Evolutionary conservation across 2,888 invertebrate genomes (phyloP).

Genomic region (Aporophyla lueneburgensis): DNA sequence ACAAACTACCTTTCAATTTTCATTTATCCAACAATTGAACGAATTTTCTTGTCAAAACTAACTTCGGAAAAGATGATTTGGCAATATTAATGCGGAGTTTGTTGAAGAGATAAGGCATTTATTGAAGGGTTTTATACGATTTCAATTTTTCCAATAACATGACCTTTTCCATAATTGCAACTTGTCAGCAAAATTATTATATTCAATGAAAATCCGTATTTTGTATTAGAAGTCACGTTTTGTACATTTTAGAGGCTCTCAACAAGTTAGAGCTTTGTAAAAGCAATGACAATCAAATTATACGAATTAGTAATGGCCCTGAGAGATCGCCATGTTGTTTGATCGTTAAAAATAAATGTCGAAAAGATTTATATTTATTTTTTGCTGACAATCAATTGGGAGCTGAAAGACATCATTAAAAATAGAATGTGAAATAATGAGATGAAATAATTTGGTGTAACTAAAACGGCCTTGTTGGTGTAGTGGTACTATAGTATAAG

Average conservation of each 20-base stretch:
- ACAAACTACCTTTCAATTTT: not conserved
- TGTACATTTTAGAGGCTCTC: constrained; percentile 21
- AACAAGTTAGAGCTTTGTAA: not conserved
- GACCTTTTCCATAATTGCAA: no score
- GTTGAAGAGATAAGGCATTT: not conserved
- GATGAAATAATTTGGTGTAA: not conserved
- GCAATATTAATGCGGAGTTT: not conserved
- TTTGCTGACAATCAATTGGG: not conserved
- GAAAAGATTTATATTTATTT: not conserved
- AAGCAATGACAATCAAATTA: constrained; percentile 32
- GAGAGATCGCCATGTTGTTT: constrained; percentile 17
- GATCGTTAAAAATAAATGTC: constrained; percentile 31
- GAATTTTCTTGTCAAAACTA: constrained; percentile 6
- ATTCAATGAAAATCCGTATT: constrained; percentile 15
- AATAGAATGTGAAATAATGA: not conserved
- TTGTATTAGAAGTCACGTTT: constrained; percentile 27
- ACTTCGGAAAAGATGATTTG: not conserved
- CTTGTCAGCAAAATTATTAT: no score
- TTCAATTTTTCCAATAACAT: not conserved
- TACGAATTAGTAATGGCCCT: constrained; percentile 22
- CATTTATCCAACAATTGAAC: not conserved
- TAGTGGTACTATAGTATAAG: no score
- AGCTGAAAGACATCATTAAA: constrained; percentile 21
- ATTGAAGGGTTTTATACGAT: not conserved
- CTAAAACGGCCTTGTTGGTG: no score